Evolutionary conservation across 1,140 invertebrate species (phyloP).

Genomic region (Sinonovacula constricta): DNA sequence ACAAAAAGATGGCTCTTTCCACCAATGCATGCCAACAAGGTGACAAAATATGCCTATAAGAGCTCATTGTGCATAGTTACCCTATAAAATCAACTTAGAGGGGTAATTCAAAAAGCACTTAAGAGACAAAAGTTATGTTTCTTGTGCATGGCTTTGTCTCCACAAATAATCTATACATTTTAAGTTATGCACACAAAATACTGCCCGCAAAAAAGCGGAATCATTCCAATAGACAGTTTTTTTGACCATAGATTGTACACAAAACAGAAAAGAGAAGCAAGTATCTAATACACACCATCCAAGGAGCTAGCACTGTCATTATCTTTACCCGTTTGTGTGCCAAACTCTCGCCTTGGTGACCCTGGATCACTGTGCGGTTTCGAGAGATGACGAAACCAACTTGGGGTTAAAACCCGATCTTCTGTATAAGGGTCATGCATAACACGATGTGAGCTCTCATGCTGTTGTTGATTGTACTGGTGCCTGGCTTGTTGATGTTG

Average conservation of each 20-base stretch:
- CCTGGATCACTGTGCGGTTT: constrained; percentile 45
- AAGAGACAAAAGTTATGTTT: too few relatives aligned
- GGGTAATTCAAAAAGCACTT: too few relatives aligned
- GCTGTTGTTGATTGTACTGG: neutral
- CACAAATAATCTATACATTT: too few relatives aligned
- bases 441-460: neutral
- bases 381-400: constrained; percentile 57
- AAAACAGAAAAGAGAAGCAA: neutral
- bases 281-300: constrained; percentile 43
- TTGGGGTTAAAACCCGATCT: constrained; percentile 71
- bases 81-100: too few relatives aligned
- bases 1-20: too few relatives aligned
- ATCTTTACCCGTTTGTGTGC: constrained; percentile 73
- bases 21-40: too few relatives aligned
- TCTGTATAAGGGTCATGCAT: constrained; percentile 67
- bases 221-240: too few relatives aligned
- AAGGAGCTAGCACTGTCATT: constrained; percentile 23
- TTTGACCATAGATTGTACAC: neutral
- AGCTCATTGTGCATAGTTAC: too few relatives aligned
- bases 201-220: too few relatives aligned
- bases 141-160: too few relatives aligned
- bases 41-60: too few relatives aligned
- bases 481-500: neutral
- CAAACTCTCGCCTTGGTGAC: constrained; percentile 72
- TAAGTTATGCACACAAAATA: too few relatives aligned